Evolutionary conservation across 2,113 vertebrate genomes (phyloP).

Genomic region (Onychorhynchus coronatus): DNA sequence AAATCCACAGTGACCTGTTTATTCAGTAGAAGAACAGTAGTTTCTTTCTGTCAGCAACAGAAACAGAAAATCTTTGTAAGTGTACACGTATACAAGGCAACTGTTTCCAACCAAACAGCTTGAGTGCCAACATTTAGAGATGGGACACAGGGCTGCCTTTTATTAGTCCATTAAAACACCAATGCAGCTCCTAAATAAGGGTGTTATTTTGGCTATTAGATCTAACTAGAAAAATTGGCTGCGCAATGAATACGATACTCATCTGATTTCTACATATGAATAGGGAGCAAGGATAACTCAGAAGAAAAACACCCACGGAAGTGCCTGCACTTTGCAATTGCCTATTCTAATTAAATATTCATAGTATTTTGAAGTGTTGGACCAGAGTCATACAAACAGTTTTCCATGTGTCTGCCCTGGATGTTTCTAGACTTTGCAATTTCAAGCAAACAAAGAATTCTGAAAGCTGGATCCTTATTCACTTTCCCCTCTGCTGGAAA

Average conservation of each 20-base stretch:
- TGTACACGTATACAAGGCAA: background rate
- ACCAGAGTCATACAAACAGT: background rate
- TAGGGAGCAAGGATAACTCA: background rate
- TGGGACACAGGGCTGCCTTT: constrained; percentile 31
- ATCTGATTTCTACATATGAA: background rate
- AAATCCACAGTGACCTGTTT: background rate
- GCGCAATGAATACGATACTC: background rate
- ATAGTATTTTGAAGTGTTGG: background rate
- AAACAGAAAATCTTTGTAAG: constrained; percentile 47
- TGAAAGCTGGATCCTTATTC: background rate
- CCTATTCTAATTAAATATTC: background rate
- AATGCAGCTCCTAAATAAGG: background rate
- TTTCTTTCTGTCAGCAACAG: constrained; percentile 37
- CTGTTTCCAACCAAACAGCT: constrained; percentile 8
- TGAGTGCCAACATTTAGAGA: background rate
- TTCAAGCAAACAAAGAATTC: background rate
- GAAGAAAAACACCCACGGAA: background rate
- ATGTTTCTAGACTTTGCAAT: background rate
- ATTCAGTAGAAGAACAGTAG: constrained; percentile 16
- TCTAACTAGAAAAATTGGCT: background rate
- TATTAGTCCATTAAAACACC: background rate
- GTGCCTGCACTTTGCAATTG: background rate
- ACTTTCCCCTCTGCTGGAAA: background rate
- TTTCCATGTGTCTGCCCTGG: background rate
- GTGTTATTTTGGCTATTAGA: background rate